phyloP scores from a whole-genome alignment of 2,797 vertebrate genomes.

The Acomys russatus region DNA sequence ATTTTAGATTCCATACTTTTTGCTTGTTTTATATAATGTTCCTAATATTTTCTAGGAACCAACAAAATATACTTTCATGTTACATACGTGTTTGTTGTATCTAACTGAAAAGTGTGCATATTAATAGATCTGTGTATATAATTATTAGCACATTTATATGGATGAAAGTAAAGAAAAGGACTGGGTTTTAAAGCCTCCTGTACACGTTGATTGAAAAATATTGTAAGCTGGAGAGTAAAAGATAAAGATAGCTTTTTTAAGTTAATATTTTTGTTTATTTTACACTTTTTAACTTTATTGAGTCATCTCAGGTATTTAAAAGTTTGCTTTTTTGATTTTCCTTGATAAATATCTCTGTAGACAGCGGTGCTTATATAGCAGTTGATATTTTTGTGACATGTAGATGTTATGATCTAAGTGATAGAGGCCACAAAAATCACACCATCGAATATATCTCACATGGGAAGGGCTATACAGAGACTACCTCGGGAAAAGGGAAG shows the following conservation, averaged over 20 bases:
- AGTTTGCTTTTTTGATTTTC: not conserved
- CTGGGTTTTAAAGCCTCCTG: conserved; percentile 25
- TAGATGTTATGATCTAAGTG: not conserved
- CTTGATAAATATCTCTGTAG: not conserved
- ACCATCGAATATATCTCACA: not conserved
- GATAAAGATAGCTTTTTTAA: not conserved
- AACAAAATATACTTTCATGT: conserved; percentile 40
- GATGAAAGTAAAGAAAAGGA: not conserved
- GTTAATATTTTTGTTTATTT: conserved; percentile 41
- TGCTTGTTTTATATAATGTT: not conserved
- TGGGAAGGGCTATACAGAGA: not conserved
- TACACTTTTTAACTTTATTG: conserved; percentile 42
- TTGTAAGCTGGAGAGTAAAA: not conserved
- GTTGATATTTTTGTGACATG: not conserved
- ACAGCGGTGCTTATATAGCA: not conserved
- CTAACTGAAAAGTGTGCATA: not conserved
- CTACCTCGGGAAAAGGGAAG: not conserved
- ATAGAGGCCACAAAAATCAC: not conserved
- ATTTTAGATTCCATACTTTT: not conserved
- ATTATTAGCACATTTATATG: not conserved
- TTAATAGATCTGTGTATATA: not conserved
- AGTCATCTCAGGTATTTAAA: conserved; percentile 21
- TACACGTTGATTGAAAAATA: conserved; percentile 37
- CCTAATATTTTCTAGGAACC: conserved; percentile 9
- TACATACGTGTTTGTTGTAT: not conserved